Base-by-base conservation (phyloP, 2,113 vertebrate genomes). In the Myotis brandtii region DNA sequence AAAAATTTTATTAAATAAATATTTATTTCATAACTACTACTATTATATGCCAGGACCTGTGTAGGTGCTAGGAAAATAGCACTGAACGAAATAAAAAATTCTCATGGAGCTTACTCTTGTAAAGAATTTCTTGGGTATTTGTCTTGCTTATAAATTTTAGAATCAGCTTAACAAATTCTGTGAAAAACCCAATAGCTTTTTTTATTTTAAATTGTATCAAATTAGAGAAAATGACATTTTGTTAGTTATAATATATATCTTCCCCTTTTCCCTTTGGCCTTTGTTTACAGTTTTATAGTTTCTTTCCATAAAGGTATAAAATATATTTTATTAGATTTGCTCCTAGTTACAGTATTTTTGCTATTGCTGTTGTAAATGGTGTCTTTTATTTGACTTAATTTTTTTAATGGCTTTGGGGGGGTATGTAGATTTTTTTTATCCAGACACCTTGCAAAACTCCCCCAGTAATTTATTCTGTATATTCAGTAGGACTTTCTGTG, bases 261-360 rank as follows among this genome's bases (percentile, higher is more conserved):
- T 27, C n/a, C 23, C 8, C 12, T 62, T 27, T 56, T 56, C 66
- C 20, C 54, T 7, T 93, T 56, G 6, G 18, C 8, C 70, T 89
- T 89, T 92, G 8, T 59, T 94, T 85, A 69, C 79, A 89, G 8
- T 32, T 73, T 62, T 69, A 40, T 85, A 56, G 18, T 86, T 92
- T 86, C 77, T 69, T 81, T 54, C 81, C 30, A 3, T 72, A 46
- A 86, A 59, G 17, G 11, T 77, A 48, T 84, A 84, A 70, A 87
- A 52, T 87, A 21, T 67, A 62, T 64, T 96, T 95, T 89, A 72
- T 54, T 82, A 82, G 75, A 54, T 66, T 72, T 93, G 94, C 12
- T 95, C 37, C 11, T 81, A 64, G 10, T 59, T 50, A 75, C 9
- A 20, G 6, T 87, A 6, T 89, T 76, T 72, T 91, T 89, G 27